Base-by-base conservation (phyloP, 2,797 vertebrate genomes). In the Eidolon dupreanum region DNA sequence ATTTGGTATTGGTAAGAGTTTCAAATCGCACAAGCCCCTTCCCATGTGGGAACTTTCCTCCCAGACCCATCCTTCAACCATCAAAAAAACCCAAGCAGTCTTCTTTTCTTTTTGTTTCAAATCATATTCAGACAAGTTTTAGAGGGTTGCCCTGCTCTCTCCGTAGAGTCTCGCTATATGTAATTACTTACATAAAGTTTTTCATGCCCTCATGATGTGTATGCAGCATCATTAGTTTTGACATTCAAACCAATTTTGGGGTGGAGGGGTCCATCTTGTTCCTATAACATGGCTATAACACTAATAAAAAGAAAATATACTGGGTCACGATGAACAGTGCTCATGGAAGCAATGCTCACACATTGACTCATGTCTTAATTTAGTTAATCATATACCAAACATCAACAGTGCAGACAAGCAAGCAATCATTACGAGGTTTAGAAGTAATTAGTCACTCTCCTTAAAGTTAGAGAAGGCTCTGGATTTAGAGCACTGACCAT, bases 21-120 rank as follows among this genome's bases (percentile, higher is more conserved):
- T 75, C 55, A 65, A 55, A 49, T 57, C 17, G 49, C 6, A 46
- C 33, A 63, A 83, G 10, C 20, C 43, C n/a, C 43, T 66, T 26
- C 10, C 13, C 15, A 16, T 28, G 8, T 46, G 36, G 31, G 11
- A 46, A 70, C 3, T 22, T 36, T 51, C 41, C 41, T 8, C 16
- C 63, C 2, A 2, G 2, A 4, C 26, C 26, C 28, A 53, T 0
- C 1, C 16, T 8, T 10, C 19, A 83, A 36, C 10, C 15, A 63
- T 2, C 33, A 53, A 17, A 74, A 87, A 59, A 51, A 17, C 17
- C 8, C 38, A 51, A n/a, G 19, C 5, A 36, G 10, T 55, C 15
- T 71, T 11, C 13, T 77, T 68, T 88, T 5, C 8, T 55, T 55
- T 83, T 41, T 57, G n/a, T 71, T 77, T 93, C 26, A 38, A 41